Evolutionary conservation across 1,140 invertebrate species (phyloP).

Genomic region (Drosophila yakuba): DNA sequence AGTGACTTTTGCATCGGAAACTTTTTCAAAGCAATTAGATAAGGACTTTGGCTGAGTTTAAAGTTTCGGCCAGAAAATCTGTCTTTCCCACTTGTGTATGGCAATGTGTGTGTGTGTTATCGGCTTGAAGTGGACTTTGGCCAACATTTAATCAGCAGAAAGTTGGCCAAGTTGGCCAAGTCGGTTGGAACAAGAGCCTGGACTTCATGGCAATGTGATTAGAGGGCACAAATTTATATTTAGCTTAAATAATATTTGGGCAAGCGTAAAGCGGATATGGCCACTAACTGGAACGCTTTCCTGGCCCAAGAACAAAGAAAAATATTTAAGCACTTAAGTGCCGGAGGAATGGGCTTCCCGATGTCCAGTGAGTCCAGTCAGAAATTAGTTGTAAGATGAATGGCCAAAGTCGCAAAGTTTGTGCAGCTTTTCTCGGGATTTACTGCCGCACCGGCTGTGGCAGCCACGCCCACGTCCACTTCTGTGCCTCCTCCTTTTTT

Average conservation of each 20-base stretch:
- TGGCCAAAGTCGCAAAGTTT: conserved; percentile 80
- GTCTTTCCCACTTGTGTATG: conserved; percentile 13
- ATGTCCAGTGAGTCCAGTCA: conserved; percentile 67
- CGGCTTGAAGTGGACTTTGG: conserved; percentile 45
- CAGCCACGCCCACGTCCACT: conserved; percentile 11
- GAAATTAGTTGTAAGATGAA: conserved; percentile 82
- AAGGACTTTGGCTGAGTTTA: conserved; percentile 71
- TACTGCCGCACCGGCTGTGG: conserved; percentile 47
- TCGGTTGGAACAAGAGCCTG: conserved; percentile 33
- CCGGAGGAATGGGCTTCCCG: conserved; percentile 23
- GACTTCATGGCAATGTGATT: conserved; percentile 67
- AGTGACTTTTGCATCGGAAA: conserved; percentile 75
- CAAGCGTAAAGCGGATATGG: conserved; percentile 76
- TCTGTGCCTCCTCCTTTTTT: background rate
- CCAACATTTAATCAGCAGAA: conserved; percentile 77
- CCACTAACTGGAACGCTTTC: conserved; percentile 76
- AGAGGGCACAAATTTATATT: conserved; percentile 60
- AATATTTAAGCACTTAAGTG: conserved; percentile 82
- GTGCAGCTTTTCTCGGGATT: conserved; percentile 78
- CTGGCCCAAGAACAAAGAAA: conserved; percentile 67
- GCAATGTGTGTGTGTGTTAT: conserved; percentile 28
- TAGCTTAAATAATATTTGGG: conserved; percentile 77
- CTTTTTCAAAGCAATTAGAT: conserved; percentile 82
- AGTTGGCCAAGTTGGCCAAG: conserved; percentile 61
- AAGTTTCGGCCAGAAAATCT: conserved; percentile 53